These are phyloP conservation scores for Tenthredo mesomela DNA, from an alignment of 2,888 invertebrate genomes.

Conservation along the genomic window DNA sequence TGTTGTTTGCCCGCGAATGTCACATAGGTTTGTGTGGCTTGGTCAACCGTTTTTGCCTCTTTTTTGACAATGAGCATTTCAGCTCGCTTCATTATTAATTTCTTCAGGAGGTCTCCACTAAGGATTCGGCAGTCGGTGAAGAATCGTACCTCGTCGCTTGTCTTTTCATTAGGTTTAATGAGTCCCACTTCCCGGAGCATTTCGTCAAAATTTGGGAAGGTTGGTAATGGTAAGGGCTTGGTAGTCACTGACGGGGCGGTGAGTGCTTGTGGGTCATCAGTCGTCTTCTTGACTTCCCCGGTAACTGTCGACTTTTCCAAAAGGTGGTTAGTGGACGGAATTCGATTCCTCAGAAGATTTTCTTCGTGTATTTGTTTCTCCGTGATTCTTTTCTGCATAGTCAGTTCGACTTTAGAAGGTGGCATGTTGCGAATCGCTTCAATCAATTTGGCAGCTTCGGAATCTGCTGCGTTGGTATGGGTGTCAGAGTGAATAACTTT, in stretches of 20 bases:
- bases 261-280: not conserved
- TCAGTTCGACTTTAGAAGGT: slow-evolving; percentile 30
- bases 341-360: not conserved
- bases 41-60: not conserved
- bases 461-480: too few species aligned
- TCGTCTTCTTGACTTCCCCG: too few species aligned
- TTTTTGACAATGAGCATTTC: slow-evolving; percentile 16
- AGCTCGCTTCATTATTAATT: slow-evolving; percentile 38
- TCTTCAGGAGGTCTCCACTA: slow-evolving; percentile 14
- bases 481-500: too few species aligned
- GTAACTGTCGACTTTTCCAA: too few species aligned
- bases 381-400: not conserved
- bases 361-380: not conserved
- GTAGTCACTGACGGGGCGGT: not conserved
- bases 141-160: not conserved
- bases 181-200: not conserved
- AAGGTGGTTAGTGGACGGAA: not conserved
- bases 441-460: too few species aligned
- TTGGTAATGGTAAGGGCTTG: not conserved
- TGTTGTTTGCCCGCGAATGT: slow-evolving; percentile 42
- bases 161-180: too few species aligned
- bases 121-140: slow-evolving; percentile 45
- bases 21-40: slow-evolving; percentile 52
- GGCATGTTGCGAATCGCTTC: slow-evolving; percentile 6
- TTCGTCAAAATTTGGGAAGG: not conserved